Conservation (phyloP, 1,140 invertebrate species). For the Camponotus vicinus region DNA sequence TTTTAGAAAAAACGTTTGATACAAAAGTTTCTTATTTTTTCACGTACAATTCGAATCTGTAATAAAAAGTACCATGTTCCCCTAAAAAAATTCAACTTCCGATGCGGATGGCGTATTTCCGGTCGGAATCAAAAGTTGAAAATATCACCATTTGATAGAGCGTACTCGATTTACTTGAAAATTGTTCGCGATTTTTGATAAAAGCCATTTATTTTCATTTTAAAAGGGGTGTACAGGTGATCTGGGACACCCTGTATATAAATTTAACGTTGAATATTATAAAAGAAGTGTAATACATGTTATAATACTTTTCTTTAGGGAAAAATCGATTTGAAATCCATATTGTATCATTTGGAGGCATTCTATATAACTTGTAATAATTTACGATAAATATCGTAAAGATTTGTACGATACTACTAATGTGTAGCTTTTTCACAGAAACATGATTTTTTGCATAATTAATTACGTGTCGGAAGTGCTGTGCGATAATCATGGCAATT, state of each 20-base stretch:
- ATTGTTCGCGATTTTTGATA: too few relatives aligned
- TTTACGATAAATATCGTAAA: conserved; percentile 3
- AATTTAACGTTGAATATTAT: background rate
- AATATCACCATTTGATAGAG: too few relatives aligned
- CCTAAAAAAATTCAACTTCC: too few relatives aligned
- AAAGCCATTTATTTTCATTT: too few relatives aligned
- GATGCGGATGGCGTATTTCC: too few relatives aligned
- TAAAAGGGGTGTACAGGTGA: too few relatives aligned
- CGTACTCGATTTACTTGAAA: too few relatives aligned
- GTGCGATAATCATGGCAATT: conserved; percentile 1
- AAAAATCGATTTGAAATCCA: background rate
- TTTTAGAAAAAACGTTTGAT: too few relatives aligned
- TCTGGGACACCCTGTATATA: background rate
- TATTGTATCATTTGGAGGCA: background rate
- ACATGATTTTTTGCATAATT: conserved; percentile 16
- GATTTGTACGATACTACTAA: background rate
- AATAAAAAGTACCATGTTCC: too few relatives aligned
- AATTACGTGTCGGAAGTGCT: conserved; percentile 17
- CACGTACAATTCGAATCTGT: too few relatives aligned
- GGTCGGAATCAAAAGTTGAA: too few relatives aligned
- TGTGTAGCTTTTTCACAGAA: background rate
- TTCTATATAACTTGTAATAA: background rate
- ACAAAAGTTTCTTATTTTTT: too few relatives aligned
- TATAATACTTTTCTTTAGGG: background rate
- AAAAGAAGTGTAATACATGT: background rate